Conservation (phyloP, 2,797 vertebrate genomes). For the Neopelma chrysocephalum region DNA sequence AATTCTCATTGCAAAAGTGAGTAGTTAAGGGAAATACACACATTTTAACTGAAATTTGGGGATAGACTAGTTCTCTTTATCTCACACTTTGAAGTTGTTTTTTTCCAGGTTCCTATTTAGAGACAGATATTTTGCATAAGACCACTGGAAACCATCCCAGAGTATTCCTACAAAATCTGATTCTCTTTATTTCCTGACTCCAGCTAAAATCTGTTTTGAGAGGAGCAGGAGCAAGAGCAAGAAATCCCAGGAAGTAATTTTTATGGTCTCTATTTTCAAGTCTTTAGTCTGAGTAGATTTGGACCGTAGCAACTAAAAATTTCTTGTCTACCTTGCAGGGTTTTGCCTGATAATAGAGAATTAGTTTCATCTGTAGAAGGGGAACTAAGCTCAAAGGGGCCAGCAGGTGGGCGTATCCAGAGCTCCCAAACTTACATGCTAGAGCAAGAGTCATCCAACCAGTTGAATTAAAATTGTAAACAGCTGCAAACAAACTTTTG, state of each 20-base stretch:
- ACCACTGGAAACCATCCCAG: background rate
- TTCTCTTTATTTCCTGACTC: background rate
- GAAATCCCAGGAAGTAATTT: background rate
- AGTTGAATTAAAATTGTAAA: slow-evolving; percentile 27
- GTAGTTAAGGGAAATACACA: background rate
- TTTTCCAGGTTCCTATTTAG: background rate
- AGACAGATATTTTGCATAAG: background rate
- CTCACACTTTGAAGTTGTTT: background rate
- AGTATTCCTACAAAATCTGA: background rate
- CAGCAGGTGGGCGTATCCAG: background rate
- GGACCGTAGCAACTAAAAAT: background rate
- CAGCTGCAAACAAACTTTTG: slow-evolving; percentile 46
- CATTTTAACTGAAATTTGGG: background rate
- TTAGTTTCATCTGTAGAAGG: background rate
- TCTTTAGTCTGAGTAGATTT: background rate
- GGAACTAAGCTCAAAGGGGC: background rate
- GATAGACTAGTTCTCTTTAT: background rate
- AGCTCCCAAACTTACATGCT: background rate
- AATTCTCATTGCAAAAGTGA: background rate
- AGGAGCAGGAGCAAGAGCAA: background rate
- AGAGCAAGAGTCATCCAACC: background rate
- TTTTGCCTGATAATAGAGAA: background rate
- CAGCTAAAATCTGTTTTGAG: background rate
- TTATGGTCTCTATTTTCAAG: background rate
- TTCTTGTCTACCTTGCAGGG: background rate